Evolutionary conservation across 2,797 vertebrate species (phyloP), one percentile per base, ranked within the genome.

Genomic region (Acanthurus tractus): DNA sequence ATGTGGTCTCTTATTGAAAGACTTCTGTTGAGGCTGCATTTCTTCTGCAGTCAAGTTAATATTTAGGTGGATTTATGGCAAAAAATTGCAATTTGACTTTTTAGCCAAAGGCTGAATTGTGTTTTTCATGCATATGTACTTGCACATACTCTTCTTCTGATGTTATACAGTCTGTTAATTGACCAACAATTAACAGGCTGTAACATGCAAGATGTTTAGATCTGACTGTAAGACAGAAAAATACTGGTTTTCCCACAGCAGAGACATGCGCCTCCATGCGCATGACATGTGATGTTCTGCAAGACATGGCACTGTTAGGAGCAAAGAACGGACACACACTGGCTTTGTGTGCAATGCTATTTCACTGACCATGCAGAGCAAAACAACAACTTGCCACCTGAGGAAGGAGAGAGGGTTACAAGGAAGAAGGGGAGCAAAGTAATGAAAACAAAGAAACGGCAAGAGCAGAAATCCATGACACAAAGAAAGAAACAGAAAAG

Each of bases 361-460:
- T 88, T 66, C 74, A 78, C 76, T 78, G 72, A 92, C 88, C 94
- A 94, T 95, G 95, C 93, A 93, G 81, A 84, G 67, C 84, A 83
- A 84, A 77, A 87, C 79, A 81, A 83, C 70, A 81, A 76, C 73
- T 84, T 87, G 86, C 78, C 85, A 81, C 86, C 91, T 88, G 81
- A 82, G 46, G 74, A 64, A 75, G 62, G 52, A 73, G 55, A 62
- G 49, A 80, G 17, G 65, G 61, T 67, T 8, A 69, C 4, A 34
- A 72, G 25, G 15, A 77, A 66, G 80, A 45, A 61, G 29, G 25
- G 59, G 48, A 74, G 53, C 38, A 42, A 54, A 82, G 71, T 52
- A 63, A 86, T 70, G 40, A 54, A 72, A 44, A 74, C 3, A 48
- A 80, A 69, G 53, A 70, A 68, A 56, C 25, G 42, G 29, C 22